Percentiles rank a stretch among this genome's conserved stretches.
phyloP scores from a whole-genome alignment of 1,140 invertebrate species.

The Plutomurus gul region DNA sequence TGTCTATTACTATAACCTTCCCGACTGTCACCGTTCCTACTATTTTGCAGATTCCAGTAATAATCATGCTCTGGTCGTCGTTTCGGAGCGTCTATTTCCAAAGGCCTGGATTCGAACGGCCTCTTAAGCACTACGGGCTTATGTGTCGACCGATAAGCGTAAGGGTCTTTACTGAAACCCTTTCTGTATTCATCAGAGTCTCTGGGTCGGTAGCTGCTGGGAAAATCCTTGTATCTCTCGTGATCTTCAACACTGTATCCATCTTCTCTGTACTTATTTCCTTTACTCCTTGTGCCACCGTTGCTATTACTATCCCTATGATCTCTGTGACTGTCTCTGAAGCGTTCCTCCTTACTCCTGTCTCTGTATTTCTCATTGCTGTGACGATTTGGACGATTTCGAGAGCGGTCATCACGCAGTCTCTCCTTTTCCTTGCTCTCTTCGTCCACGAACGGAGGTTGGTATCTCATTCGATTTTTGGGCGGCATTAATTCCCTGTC shows the following conservation, averaged over 20 bases:
- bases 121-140: neutral
- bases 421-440: conserved; percentile 10
- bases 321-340: neutral
- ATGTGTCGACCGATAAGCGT: neutral
- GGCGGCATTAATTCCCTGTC: neutral
- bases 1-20: neutral
- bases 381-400: neutral
- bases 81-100: neutral
- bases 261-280: neutral
- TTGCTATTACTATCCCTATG: neutral
- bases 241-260: neutral
- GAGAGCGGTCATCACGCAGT: neutral
- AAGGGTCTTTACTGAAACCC: neutral
- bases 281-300: neutral
- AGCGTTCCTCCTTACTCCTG: neutral
- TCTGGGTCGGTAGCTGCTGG: neutral
- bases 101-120: neutral
- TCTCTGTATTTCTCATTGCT: conserved; percentile 9
- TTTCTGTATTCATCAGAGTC: conserved; percentile 6
- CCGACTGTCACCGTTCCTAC: neutral
- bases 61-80: neutral
- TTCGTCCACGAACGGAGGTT: neutral
- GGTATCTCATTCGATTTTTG: neutral
- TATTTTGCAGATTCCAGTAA: neutral
- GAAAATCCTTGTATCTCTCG: neutral